These are phyloP conservation scores for Calameuta idolon DNA, from an alignment of 2,888 invertebrate species.

Conservation along the genomic window DNA sequence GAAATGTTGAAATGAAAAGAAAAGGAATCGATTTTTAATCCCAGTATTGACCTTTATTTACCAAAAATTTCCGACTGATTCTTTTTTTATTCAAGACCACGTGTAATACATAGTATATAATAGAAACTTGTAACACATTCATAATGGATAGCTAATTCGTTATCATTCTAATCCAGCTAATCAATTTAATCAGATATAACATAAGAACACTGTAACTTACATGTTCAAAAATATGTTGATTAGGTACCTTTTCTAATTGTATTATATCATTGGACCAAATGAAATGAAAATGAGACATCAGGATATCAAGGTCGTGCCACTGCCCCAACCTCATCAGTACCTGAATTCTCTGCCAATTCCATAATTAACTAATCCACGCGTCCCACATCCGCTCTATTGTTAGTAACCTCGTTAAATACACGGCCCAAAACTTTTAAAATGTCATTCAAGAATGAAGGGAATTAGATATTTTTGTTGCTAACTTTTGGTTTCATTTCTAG, in stretches of 20 bases:
- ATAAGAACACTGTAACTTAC: not conserved
- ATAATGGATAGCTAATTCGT: not conserved
- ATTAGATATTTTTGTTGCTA: not conserved
- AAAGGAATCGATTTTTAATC: not conserved
- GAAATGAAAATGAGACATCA: not conserved
- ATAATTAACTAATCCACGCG: constrained; percentile 23
- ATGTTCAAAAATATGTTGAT: not conserved
- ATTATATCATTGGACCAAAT: not conserved
- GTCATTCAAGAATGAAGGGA: not conserved
- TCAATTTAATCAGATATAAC: not conserved
- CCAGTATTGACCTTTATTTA: not conserved
- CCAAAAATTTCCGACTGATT: not conserved
- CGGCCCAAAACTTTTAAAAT: not conserved
- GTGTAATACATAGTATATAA: not conserved
- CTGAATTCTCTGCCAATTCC: constrained; percentile 23
- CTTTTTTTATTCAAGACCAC: not conserved
- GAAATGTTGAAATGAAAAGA: not conserved
- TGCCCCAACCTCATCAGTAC: constrained; percentile 18
- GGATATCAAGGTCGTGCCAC: not conserved
- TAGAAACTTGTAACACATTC: not conserved
- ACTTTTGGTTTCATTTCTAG: not conserved
- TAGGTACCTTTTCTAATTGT: not conserved
- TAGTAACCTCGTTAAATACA: constrained; percentile 7
- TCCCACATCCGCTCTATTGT: constrained; percentile 22
- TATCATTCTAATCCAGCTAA: not conserved